Evolutionary conservation across 2,888 invertebrate species (phyloP).

Genomic region (Drosophila leonis): DNA sequence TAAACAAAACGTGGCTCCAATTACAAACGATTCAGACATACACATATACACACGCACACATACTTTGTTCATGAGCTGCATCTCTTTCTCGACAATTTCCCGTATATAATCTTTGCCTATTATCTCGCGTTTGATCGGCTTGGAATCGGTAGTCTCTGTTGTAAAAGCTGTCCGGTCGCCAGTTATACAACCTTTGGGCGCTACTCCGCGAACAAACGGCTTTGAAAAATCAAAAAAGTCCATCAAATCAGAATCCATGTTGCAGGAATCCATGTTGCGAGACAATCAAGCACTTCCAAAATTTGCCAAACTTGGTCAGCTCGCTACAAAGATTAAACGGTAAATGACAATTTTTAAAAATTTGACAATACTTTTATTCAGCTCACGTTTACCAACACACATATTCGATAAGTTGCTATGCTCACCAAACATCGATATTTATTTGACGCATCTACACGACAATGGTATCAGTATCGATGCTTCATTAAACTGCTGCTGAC

Average conservation of each 20-base stretch:
- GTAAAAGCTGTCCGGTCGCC: constrained; percentile 45
- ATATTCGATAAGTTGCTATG: not conserved
- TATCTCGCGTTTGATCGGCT: constrained; percentile 73
- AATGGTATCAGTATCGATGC: constrained; percentile 24
- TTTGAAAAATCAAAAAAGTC: constrained; percentile 84
- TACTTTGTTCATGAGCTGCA: constrained; percentile 72
- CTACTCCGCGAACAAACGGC: constrained; percentile 70
- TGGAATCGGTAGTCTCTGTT: constrained; percentile 37
- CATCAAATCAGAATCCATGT: constrained; percentile 81
- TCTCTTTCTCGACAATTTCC: constrained; percentile 68
- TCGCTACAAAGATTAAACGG: constrained; percentile 22
- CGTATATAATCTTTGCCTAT: constrained; percentile 76
- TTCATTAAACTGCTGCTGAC: constrained; percentile 34
- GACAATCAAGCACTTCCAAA: not conserved
- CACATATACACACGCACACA: constrained; percentile 10
- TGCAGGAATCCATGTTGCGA: not conserved
- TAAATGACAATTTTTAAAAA: constrained; percentile 21
- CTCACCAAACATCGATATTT: not conserved
- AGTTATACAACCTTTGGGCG: constrained; percentile 67
- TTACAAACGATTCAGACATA: constrained; percentile 12
- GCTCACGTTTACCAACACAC: not conserved
- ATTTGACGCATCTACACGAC: not conserved
- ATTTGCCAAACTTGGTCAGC: not conserved
- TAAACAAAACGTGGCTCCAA: constrained; percentile 5
- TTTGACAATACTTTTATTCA: constrained; percentile 8